phyloP scores from a whole-genome alignment of 1,140 invertebrate species.

The Drosophila sturtevanti region DNA sequence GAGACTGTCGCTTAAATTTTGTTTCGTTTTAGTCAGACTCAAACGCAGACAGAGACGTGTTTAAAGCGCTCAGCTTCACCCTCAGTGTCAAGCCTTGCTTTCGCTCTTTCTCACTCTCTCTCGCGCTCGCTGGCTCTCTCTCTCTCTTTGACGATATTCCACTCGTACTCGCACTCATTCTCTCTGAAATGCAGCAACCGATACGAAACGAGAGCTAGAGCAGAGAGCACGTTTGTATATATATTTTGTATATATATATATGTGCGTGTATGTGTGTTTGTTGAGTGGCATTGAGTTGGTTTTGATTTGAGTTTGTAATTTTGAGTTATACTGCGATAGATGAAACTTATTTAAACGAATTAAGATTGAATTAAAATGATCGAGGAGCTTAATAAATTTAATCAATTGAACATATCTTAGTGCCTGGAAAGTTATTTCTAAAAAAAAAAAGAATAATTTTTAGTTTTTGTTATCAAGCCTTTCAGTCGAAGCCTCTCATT shows the following conservation, averaged over 20 bases:
- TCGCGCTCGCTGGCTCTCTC: slow-evolving; percentile 12
- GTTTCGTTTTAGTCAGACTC: slow-evolving; percentile 52
- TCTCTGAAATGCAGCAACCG: neutral
- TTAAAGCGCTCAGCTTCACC: slow-evolving; percentile 5
- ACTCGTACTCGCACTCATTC: neutral
- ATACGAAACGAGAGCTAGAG: neutral
- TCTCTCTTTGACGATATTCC: neutral
- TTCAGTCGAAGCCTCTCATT: neutral
- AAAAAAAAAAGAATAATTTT: neutral
- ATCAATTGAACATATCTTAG: slow-evolving; percentile 23
- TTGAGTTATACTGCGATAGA: neutral
- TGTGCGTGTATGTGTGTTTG: neutral
- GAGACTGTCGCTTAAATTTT: slow-evolving; percentile 64
- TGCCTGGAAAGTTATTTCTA: neutral
- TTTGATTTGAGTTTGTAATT: neutral
- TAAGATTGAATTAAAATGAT: slow-evolving; percentile 63
- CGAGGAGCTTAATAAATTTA: slow-evolving; percentile 62
- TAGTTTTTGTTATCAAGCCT: neutral
- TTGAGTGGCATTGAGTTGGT: slow-evolving; percentile 25
- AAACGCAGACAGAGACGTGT: slow-evolving; percentile 14
- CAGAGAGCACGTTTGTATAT: slow-evolving; percentile 3
- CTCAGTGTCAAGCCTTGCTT: slow-evolving; percentile 18
- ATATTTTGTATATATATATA: neutral
- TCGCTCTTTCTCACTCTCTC: slow-evolving; percentile 23
- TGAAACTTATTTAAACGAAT: slow-evolving; percentile 50